A percentile compares a stretch with the other conserved stretches of the same genome.
phyloP scores from a whole-genome alignment of 64 coral and sea anemone species.

The Porites australiensis region DNA sequence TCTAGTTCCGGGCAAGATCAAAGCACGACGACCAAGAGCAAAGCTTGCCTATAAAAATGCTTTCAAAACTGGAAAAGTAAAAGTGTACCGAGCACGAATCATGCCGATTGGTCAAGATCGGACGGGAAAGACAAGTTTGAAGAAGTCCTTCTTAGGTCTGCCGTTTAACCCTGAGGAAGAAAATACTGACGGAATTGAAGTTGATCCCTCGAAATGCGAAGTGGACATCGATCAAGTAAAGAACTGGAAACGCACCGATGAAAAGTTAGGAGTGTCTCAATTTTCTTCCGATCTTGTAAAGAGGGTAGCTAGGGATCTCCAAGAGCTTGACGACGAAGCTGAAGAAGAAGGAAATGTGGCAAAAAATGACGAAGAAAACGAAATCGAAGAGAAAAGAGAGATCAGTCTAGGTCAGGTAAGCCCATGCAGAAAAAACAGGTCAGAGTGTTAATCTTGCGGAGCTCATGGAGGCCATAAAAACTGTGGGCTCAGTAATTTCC shows the following conservation, averaged over 20 bases:
- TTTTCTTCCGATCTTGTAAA: no score
- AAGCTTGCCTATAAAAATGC: conserved; percentile 21
- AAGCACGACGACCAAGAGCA: conserved; percentile 41
- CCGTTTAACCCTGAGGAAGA: background rate
- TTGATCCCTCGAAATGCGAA: conserved; percentile 12
- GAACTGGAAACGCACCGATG: conserved; percentile 23
- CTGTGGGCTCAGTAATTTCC: no score
- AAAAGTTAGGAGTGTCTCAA: background rate
- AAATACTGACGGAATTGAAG: conserved; percentile 14
- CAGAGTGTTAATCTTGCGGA: no score
- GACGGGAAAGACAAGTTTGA: conserved; percentile 48
- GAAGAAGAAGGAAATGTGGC: no score
- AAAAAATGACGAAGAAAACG: no score
- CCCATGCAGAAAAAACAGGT: no score
- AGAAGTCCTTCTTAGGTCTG: conserved; percentile 18
- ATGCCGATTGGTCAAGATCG: conserved; percentile 46
- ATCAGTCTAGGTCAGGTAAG: no score
- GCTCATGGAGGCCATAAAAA: no score
- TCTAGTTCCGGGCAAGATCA: conserved; percentile 24
- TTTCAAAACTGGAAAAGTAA: conserved; percentile 18
- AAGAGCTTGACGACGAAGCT: no score
- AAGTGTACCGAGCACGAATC: conserved; percentile 6
- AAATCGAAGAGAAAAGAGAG: no score
- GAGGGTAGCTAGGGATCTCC: no score
- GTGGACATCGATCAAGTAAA: background rate